These are phyloP conservation scores for Mus minutoides DNA, from an alignment of 2,797 vertebrate species.

Conservation along the genomic window DNA sequence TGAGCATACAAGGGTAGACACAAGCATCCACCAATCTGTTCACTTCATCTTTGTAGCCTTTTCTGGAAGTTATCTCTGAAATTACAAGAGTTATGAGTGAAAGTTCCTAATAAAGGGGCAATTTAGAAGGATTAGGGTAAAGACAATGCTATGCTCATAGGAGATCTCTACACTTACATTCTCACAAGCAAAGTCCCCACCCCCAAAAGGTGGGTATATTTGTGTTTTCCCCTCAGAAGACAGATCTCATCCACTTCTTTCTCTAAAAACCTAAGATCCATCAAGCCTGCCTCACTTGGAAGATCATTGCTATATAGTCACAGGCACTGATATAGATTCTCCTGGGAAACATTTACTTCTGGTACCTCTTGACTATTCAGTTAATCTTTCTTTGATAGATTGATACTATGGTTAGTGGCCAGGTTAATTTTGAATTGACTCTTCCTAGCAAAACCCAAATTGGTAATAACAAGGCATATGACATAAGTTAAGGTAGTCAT, in stretches of 20 bases:
- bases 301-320: constrained; percentile 21
- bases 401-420: background rate
- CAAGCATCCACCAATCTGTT: constrained; percentile 29
- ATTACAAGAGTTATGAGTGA: background rate
- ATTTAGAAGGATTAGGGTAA: constrained; percentile 26
- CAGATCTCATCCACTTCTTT: background rate
- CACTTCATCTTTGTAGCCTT: background rate
- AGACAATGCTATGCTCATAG: constrained; percentile 9
- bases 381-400: constrained; percentile 39
- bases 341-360: constrained; percentile 5
- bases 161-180: background rate
- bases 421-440: constrained; percentile 39
- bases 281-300: background rate
- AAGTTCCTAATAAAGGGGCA: constrained; percentile 31
- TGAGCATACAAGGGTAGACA: background rate
- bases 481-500: constrained; percentile 16
- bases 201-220: background rate
- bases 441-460: constrained; percentile 60
- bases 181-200: background rate
- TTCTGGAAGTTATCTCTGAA: constrained; percentile 16
- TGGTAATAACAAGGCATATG: constrained; percentile 2
- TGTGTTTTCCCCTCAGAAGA: background rate
- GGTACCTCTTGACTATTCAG: constrained; percentile 10
- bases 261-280: background rate
- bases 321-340: background rate